Conservation (phyloP, 2,113 vertebrate genomes). For the Litocranius walleri region DNA sequence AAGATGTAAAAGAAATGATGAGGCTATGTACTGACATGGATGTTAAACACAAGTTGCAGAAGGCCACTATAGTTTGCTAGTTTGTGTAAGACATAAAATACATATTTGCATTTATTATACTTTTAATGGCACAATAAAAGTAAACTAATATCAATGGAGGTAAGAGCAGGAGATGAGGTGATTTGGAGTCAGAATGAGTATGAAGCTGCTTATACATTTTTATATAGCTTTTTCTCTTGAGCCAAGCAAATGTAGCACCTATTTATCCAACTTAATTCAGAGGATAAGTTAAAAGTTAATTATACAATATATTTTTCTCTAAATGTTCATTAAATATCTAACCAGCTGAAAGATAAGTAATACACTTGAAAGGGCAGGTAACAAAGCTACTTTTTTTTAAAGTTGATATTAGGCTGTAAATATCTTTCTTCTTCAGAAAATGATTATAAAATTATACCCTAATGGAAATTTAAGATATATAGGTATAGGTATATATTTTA, state of each 20-base stretch:
- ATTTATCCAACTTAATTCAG: conserved; percentile 1
- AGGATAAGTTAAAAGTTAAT: neutral
- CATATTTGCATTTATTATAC: neutral
- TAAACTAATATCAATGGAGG: neutral
- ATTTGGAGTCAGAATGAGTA: neutral
- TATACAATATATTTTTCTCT: neutral
- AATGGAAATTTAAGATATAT: neutral
- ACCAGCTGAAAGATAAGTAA: neutral
- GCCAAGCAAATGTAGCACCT: neutral
- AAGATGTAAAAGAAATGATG: neutral
- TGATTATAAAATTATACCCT: neutral
- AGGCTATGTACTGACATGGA: neutral
- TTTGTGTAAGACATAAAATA: neutral
- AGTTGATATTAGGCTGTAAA: neutral
- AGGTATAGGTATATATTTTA: neutral
- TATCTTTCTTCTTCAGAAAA: neutral
- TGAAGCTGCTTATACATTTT: neutral
- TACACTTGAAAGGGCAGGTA: neutral
- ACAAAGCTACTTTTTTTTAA: neutral
- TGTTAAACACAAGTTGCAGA: neutral
- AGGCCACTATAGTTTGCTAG: neutral
- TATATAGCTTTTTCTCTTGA: neutral
- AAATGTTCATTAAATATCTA: neutral
- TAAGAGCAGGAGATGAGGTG: neutral
- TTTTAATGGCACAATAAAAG: neutral